These are phyloP conservation scores for Pristionchus maxplancki DNA, from an alignment of 2,888 invertebrate genomes.

Conservation along the genomic window DNA sequence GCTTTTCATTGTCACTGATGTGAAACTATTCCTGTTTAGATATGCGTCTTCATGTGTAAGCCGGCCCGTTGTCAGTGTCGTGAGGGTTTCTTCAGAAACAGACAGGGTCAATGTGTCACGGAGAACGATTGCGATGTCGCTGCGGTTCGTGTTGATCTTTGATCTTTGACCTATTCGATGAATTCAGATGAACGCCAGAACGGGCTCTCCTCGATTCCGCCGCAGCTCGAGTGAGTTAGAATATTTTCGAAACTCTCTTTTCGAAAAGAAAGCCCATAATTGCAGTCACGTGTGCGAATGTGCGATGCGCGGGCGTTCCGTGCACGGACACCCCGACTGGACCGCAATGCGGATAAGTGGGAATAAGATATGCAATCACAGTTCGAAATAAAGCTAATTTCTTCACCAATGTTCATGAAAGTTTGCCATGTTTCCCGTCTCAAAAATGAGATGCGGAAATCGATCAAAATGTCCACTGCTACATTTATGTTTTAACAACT, in stretches of 20 bases:
- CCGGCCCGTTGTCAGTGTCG: conserved; percentile 8
- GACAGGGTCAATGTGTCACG: neutral
- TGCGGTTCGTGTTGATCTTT: neutral
- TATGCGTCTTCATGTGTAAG: neutral
- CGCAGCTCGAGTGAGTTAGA: neutral
- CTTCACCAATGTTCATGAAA: too few relatives aligned
- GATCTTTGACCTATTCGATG: neutral
- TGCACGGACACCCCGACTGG: neutral
- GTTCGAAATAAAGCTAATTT: too few relatives aligned
- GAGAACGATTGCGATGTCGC: conserved; percentile 31
- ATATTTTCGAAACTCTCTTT: neutral
- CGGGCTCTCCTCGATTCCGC: neutral
- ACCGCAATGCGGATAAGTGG: neutral
- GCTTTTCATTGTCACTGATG: too few relatives aligned
- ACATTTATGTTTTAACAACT: too few relatives aligned
- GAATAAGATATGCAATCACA: neutral
- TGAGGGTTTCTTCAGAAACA: conserved; percentile 28
- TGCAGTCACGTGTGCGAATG: conserved; percentile 18
- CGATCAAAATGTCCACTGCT: too few relatives aligned
- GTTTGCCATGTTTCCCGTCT: too few relatives aligned
- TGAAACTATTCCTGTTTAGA: too few relatives aligned
- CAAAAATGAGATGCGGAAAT: too few relatives aligned
- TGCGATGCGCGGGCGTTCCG: neutral
- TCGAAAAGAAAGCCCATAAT: too few relatives aligned
- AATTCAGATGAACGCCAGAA: neutral